Evolutionary conservation across 2,797 vertebrate species (phyloP).

Genomic region (Craterocephalus amniculus): DNA sequence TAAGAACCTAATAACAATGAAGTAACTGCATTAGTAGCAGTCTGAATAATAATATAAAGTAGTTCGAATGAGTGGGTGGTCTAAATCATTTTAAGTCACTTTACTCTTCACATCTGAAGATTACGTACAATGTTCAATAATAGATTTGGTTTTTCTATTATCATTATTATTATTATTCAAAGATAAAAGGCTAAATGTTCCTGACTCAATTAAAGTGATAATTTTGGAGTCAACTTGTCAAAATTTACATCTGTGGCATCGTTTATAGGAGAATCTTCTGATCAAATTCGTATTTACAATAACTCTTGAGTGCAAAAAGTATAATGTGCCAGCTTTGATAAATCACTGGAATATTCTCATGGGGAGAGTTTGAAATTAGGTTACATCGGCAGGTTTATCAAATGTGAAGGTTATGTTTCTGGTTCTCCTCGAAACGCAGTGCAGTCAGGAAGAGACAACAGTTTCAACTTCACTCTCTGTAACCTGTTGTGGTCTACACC

Average conservation of each 20-base stretch:
- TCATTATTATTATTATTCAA: conserved; percentile 10
- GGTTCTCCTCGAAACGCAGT: conserved; percentile 14
- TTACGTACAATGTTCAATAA: conserved; percentile 8
- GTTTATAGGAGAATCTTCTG: conserved; percentile 38
- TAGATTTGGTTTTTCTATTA: not conserved
- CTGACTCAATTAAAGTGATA: conserved; percentile 42
- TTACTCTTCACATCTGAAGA: conserved; percentile 15
- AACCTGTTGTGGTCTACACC: conserved; percentile 1
- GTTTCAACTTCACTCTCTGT: not conserved
- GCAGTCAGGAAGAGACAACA: conserved; percentile 1
- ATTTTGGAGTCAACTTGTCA: conserved; percentile 25
- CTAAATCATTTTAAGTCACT: conserved; percentile 18
- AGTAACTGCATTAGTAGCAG: conserved; percentile 24
- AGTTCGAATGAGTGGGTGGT: not conserved
- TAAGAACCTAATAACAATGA: conserved; percentile 4
- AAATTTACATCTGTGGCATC: conserved; percentile 45
- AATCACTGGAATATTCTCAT: conserved; percentile 47
- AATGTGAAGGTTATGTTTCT: conserved; percentile 19
- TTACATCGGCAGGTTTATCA: conserved; percentile 47
- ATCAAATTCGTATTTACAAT: conserved; percentile 31
- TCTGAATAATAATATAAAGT: conserved; percentile 18
- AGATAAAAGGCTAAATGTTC: conserved; percentile 40
- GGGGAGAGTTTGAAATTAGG: conserved; percentile 34
- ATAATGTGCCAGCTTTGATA: conserved; percentile 54
- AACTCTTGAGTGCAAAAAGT: conserved; percentile 44